Evolutionary conservation across 2,888 invertebrate genomes (phyloP), one percentile per base, ranked within the genome.

Genomic region (Diplazon laetatorius): DNA sequence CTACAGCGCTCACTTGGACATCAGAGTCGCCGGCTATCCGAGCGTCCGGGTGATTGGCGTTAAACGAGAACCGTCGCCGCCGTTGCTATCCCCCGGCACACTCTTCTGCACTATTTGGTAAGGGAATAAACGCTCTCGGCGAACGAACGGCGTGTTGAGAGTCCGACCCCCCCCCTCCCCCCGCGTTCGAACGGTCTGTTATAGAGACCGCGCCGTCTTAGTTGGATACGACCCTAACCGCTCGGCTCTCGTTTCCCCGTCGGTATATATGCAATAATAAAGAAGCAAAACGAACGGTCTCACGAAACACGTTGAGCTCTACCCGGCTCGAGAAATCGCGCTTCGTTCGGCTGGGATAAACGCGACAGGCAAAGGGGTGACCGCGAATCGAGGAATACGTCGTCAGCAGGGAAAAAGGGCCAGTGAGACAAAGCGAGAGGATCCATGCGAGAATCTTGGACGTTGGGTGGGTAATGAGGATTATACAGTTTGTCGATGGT

Each of bases 11-110:
- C 88, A 89, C 87, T 86, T 89, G 84, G 89, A 89, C 80, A 85
- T 87, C 71, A 85, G 89, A 85, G 86, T 89, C 60, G 81, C 85
- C 81, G 85, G 87, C 77, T 89, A 89, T 83, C 89, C 89, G 55
- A 88, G 88, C 83, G 85, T 89, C 82, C 86, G 89, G 82, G 89
- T 89, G 87, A 89, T 89, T 85, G 89, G 87, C 86, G 89, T 89
- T 85, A 89, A 89, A 84, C 88, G 87, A 80, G 89, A 86, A 84
- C 85, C 86, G 73, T 82, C 87, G 48, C 85, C 85, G 82, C 68
- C 72, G 59, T 68, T 79, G 50, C 57, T 76, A 65, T 52, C 87
- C 82, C 86, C 85, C 70, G 75, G 78, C 48, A 79, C 83, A 42
- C 86, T 89, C 81, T 89, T 88, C 87, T 89, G 89, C 85, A 89